Base-by-base conservation (phyloP, 1,140 invertebrate genomes). In the Colletes gigas region DNA sequence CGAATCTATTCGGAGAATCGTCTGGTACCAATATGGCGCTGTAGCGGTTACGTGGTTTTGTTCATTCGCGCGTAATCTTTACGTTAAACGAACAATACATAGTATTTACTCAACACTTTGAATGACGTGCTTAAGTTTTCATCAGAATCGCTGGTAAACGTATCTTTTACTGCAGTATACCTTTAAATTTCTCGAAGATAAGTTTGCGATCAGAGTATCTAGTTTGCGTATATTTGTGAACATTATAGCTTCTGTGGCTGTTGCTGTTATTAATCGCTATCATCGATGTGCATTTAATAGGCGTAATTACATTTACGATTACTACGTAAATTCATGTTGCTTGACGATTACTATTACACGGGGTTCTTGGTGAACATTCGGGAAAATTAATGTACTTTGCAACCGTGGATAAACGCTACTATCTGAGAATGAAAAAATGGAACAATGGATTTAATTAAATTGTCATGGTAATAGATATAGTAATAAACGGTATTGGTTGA, bases 171-270 rank as follows among this genome's bases (percentile, higher is more conserved):
- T 41, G 41, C 39, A 66, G 19, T 47, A 9, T 12, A 19, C 3
- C 63, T 44, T 75, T 66, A 1, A 10, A 30, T 8, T 44, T 10
- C 17, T 47, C n/a, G 7, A 44, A 72, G 19, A 44, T 7, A 65
- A 10, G 8, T 50, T 76, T 54, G 52, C 54, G 60, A 67, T 68
- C 17, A 59, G n/a, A 60, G 41, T 70, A 62, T 30, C 19, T 69
- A 78, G 73, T 82, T 82, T 78, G 66, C 67, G 67, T 66, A 77
- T 57, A 85, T 83, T 78, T 76, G 52, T 68, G 63, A 78, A 85
- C 60, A 19, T 44, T 74, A 74, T 86, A 76, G 85, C 85, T 87
- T 87, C 47, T 86, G 85, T 87, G 81, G 84, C 85, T 87, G 85
- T 83, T 59, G 84, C 81, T 86, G 71, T 80, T 85, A 83, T 85